phyloP scores from a whole-genome alignment of 2,113 vertebrate genomes.

The Coptodon rendalli region DNA sequence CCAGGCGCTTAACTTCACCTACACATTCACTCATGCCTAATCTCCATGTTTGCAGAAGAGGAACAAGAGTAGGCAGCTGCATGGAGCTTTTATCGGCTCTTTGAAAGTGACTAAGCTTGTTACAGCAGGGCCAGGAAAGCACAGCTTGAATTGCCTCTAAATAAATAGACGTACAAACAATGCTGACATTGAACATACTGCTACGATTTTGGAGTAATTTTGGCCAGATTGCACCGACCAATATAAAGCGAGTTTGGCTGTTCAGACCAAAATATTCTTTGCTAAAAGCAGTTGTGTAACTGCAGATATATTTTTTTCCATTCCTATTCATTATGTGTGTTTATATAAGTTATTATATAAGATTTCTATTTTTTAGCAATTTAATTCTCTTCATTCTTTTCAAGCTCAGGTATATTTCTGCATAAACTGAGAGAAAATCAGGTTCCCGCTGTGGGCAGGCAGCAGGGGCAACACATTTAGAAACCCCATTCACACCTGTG shows the following conservation, averaged over 20 bases:
- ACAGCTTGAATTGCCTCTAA: background rate
- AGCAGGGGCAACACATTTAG: background rate
- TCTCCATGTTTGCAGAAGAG: background rate
- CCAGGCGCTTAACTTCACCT: constrained; percentile 15
- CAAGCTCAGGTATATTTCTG: background rate
- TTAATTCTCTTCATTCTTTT: background rate
- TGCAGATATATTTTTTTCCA: background rate
- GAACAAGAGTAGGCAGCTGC: constrained; percentile 8
- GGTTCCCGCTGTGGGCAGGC: background rate
- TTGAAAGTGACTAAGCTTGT: background rate
- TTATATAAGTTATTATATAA: background rate
- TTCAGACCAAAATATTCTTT: background rate
- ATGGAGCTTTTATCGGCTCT: background rate
- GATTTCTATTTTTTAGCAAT: background rate
- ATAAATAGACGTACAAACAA: background rate
- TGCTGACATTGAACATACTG: background rate
- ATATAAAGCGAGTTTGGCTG: background rate
- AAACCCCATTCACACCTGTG: background rate
- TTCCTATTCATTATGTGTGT: background rate
- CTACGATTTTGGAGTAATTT: background rate
- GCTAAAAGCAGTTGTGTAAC: background rate
- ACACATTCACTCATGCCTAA: background rate
- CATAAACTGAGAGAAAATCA: background rate
- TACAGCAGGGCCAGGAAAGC: background rate
- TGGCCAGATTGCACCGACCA: background rate